Conservation (phyloP, 2,888 invertebrate genomes). For the Abscondita cerata region DNA sequence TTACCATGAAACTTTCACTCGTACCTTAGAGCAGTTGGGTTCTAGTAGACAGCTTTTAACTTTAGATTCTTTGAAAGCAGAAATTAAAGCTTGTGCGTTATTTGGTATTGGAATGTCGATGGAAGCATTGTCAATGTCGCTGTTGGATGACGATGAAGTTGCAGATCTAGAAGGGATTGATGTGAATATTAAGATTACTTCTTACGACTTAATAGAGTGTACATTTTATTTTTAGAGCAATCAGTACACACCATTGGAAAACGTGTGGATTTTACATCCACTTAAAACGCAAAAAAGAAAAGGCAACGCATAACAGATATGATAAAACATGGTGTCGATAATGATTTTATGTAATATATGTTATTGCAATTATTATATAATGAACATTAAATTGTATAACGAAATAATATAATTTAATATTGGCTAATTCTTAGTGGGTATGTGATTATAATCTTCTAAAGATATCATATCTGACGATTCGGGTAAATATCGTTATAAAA, state of each 20-base stretch:
- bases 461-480: too few relatives aligned
- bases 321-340: constrained; percentile 69
- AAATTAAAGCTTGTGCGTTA: constrained; percentile 64
- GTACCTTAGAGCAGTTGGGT: constrained; percentile 65
- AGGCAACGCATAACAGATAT: constrained; percentile 68
- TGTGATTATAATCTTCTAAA: too few relatives aligned
- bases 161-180: constrained; percentile 64
- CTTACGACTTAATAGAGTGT: background rate
- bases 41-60: constrained; percentile 67
- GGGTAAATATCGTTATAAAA: too few relatives aligned
- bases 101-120: constrained; percentile 67
- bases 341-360: constrained; percentile 12
- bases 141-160: constrained; percentile 65
- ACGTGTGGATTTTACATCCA: constrained; percentile 67
- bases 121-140: constrained; percentile 66
- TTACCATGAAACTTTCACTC: constrained; percentile 66
- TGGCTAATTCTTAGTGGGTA: too few relatives aligned
- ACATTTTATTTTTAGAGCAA: constrained; percentile 58
- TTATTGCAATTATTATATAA: too few relatives aligned
- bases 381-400: too few relatives aligned
- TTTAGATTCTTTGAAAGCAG: constrained; percentile 61
- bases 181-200: constrained; percentile 50
- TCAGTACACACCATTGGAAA: constrained; percentile 63
- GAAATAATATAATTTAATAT: too few relatives aligned
- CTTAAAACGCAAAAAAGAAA: constrained; percentile 66